Evolutionary conservation across 2,797 vertebrate species (phyloP), one percentile per base, ranked within the genome.

Genomic region (Argyrosomus regius): DNA sequence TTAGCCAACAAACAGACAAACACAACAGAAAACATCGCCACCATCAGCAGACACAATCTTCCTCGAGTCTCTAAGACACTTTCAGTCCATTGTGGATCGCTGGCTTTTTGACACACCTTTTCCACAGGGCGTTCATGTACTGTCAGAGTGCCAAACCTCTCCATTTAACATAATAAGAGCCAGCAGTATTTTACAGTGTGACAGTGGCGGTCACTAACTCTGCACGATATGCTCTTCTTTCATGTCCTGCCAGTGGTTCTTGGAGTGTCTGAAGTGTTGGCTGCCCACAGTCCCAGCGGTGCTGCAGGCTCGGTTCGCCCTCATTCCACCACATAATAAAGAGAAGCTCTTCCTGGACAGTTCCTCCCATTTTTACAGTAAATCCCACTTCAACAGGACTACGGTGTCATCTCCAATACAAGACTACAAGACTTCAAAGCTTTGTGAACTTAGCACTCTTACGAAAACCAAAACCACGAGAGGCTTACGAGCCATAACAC

Each of bases 241-340:
- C 84, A 93, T 93, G 89, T 79, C 81, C 64, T 89, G 91, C 92
- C 93, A 92, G 77, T 4, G 52, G 64, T 66, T 88, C 46, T 75
- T 24, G 75, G 78, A 85, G 83, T 39, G 72, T 83, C 77, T 82
- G 82, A 77, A 53, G 79, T 65, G 78, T 77, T 85, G 89, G 87
- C 83, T 35, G 74, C 54, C 76, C 70, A 2, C 45, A 48, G 74
- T 81, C 88, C 83, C 89, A 20, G 26, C 61, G 79, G 88, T 41
- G 57, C 79, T 22, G 58, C 60, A 24, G 65, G 48, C 66, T 68
- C 31, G 70, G 52, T 79, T 86, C 5, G 74, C 66, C 82, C 83
- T 90, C 68, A 52, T 84, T 90, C 78, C 72, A 75, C 73, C 70
- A 77, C 80, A 74, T 78, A 72, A 83, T 89, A 80, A 85, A 89